These are phyloP conservation scores for Pocillopora verrucosa DNA, from an alignment of 64 coral and sea anemone species.

Conservation along the genomic window DNA sequence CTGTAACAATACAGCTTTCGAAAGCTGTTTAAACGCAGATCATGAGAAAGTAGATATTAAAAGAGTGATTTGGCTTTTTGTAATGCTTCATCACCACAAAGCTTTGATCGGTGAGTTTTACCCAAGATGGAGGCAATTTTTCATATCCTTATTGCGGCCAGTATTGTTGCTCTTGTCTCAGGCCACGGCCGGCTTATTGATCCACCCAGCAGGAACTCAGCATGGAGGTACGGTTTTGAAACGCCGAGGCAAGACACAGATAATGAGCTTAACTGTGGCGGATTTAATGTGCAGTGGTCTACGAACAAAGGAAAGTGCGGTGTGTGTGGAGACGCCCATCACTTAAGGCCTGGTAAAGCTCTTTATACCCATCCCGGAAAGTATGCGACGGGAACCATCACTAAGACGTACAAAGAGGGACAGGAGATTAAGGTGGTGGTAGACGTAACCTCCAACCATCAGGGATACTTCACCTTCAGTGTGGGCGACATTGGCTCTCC, in stretches of 20 bases:
- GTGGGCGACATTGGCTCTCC: conserved; percentile 62
- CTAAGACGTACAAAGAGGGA: conserved; percentile 63
- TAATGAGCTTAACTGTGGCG: conserved; percentile 74
- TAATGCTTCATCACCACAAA: background rate
- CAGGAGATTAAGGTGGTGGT: conserved; percentile 55
- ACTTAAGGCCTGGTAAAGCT: conserved; percentile 15
- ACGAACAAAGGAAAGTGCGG: conserved; percentile 74
- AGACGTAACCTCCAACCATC: conserved; percentile 64
- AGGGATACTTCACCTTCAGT: conserved; percentile 69
- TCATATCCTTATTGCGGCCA: background rate
- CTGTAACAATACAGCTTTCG: background rate
- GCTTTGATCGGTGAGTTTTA: background rate
- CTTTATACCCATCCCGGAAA: conserved; percentile 49
- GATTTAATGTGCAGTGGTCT: conserved; percentile 53
- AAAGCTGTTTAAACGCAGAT: background rate
- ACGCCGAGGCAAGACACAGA: conserved; percentile 54
- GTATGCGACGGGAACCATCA: conserved; percentile 52
- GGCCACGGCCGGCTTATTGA: conserved; percentile 65
- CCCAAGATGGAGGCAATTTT: background rate
- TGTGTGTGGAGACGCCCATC: conserved; percentile 68
- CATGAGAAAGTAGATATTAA: background rate
- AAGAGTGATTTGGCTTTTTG: background rate
- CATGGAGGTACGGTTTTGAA: conserved; percentile 46
- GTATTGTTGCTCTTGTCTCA: background rate
- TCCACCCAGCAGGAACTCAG: conserved; percentile 49